These are phyloP conservation scores for Ephestia elutella DNA, from an alignment of 1,140 invertebrate species.

Conservation along the genomic window DNA sequence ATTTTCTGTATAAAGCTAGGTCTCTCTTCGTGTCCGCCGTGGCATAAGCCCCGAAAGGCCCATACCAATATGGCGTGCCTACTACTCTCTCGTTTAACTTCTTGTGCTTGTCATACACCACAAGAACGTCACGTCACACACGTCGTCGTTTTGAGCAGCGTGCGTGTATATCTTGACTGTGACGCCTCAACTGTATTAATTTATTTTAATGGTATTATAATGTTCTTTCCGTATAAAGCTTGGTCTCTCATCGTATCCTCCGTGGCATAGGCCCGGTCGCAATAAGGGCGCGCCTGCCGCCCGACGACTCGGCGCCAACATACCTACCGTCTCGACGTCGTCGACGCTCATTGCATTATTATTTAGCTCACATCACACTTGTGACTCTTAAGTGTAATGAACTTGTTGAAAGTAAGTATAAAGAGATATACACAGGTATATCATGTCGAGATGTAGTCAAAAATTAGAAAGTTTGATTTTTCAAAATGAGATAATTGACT, in stretches of 20 bases:
- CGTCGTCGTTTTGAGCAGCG: too few species aligned
- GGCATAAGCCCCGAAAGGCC: background rate
- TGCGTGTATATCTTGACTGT: too few species aligned
- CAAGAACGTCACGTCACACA: too few species aligned
- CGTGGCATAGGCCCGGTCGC: background rate
- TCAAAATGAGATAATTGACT: too few species aligned
- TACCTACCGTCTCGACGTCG: background rate
- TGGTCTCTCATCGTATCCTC: background rate
- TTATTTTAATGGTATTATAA: background rate
- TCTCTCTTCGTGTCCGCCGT: background rate
- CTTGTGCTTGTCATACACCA: too few species aligned
- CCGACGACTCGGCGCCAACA: background rate
- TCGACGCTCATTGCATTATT: background rate
- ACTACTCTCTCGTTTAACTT: too few species aligned
- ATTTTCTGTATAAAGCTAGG: background rate
- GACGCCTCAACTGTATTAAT: too few species aligned
- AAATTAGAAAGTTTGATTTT: too few species aligned
- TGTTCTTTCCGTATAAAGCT: background rate
- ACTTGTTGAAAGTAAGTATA: background rate
- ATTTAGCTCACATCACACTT: background rate
- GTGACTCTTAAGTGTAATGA: background rate
- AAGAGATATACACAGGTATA: too few species aligned
- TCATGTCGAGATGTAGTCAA: too few species aligned
- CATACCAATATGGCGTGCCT: too few species aligned
- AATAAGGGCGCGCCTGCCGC: background rate